Percentiles rank a stretch among this genome's conserved stretches.
Conservation (phyloP, 2,797 vertebrate genomes). For the Xenentodon cancila region DNA sequence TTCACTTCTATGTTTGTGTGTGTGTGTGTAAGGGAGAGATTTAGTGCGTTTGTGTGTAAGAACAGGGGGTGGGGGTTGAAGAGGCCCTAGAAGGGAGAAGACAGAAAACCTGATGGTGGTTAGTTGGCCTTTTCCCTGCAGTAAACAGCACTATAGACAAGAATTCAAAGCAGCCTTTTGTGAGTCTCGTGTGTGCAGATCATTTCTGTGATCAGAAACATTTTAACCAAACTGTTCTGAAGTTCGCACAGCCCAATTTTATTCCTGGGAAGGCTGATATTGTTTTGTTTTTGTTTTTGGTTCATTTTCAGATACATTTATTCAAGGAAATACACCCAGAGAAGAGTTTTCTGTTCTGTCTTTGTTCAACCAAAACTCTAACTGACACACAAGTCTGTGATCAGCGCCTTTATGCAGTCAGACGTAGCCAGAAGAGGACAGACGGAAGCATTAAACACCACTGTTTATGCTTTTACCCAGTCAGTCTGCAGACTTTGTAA, state of each 20-base stretch:
- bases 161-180: constrained; percentile 38
- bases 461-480: constrained; percentile 47
- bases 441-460: constrained; percentile 47
- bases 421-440: constrained; percentile 36
- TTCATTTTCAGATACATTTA: constrained; percentile 23
- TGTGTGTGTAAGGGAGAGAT: constrained; percentile 40
- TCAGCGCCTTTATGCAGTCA: constrained; percentile 30
- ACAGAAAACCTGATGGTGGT: constrained; percentile 79
- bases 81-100: constrained; percentile 82
- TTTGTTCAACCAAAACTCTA: constrained; percentile 25
- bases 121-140: constrained; percentile 75
- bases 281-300: background rate
- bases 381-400: constrained; percentile 15
- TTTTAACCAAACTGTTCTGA: constrained; percentile 23
- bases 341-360: constrained; percentile 10
- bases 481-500: constrained; percentile 44
- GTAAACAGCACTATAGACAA: constrained; percentile 69
- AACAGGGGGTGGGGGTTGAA: constrained; percentile 71
- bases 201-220: constrained; percentile 27
- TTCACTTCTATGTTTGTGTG: constrained; percentile 14
- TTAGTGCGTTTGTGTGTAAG: constrained; percentile 66
- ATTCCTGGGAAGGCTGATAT: constrained; percentile 6
- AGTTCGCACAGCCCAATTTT: background rate
- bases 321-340: too few relatives aligned
- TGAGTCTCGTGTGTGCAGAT: constrained; percentile 12